Percentiles rank a stretch among this genome's conserved stretches.
phyloP scores from a whole-genome alignment of 2,888 invertebrate species.

The Pollenia angustigena region DNA sequence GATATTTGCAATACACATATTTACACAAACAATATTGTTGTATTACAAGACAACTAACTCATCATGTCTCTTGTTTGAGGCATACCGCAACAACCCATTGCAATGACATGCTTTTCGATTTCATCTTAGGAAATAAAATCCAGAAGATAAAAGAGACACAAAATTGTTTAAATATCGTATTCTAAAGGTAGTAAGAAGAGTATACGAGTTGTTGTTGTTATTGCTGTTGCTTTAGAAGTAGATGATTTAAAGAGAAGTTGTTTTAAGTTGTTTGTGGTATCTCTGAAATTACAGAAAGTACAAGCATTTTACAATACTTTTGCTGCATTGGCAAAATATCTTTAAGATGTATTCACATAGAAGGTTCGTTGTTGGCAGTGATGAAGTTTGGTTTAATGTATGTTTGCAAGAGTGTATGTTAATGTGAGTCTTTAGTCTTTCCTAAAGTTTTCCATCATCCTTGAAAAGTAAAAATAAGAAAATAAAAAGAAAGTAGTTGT shows the following conservation, averaged over 20 bases:
- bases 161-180: conserved; percentile 24
- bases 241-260: conserved; percentile 46
- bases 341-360: conserved; percentile 45
- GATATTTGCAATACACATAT: too few species aligned
- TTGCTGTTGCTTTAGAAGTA: conserved; percentile 37
- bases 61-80: conserved; percentile 66
- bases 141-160: background rate
- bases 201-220: conserved; percentile 29
- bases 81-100: conserved; percentile 63
- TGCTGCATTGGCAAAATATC: conserved; percentile 66
- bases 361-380: conserved; percentile 5
- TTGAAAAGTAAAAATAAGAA: conserved; percentile 4
- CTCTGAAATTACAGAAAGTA: conserved; percentile 44
- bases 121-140: conserved; percentile 47
- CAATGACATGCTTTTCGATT: conserved; percentile 72
- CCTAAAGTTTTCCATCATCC: conserved; percentile 29
- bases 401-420: background rate
- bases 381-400: conserved; percentile 1
- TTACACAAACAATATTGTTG: conserved; percentile 14
- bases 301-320: conserved; percentile 59
- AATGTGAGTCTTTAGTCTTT: background rate
- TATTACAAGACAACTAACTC: conserved; percentile 57
- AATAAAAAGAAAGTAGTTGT: background rate
- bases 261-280: conserved; percentile 44
- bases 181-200: conserved; percentile 21